These are phyloP conservation scores for Coronaproctus castanopsis DNA, from an alignment of 2,888 invertebrate species.

Conservation along the genomic window DNA sequence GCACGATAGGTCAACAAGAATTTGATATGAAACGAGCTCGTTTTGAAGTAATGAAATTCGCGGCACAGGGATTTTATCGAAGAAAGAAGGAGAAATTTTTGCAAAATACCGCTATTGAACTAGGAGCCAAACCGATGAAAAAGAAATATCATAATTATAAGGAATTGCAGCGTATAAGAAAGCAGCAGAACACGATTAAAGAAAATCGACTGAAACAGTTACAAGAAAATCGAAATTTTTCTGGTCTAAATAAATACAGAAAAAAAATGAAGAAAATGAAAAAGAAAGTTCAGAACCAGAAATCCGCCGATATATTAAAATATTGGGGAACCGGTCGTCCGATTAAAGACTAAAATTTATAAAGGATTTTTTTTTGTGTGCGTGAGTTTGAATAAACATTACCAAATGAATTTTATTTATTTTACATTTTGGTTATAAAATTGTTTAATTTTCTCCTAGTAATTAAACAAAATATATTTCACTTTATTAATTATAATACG, in stretches of 20 bases:
- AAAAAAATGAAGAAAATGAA: background rate
- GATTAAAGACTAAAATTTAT: background rate
- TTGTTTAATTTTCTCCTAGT: no score
- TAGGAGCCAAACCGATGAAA: constrained; percentile 8
- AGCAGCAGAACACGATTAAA: background rate
- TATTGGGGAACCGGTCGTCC: background rate
- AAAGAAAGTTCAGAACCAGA: background rate
- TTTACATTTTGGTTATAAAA: no score
- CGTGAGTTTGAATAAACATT: no score
- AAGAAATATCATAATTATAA: constrained; percentile 9
- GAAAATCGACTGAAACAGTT: background rate
- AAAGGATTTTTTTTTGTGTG: no score
- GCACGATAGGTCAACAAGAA: no score
- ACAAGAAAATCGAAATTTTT: constrained; percentile 6
- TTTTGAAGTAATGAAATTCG: constrained; percentile 7
- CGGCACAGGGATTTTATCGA: constrained; percentile 5
- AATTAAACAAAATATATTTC: no score
- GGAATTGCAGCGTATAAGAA: constrained; percentile 4
- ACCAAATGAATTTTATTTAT: no score
- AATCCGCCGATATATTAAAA: background rate
- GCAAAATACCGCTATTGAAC: constrained; percentile 4
- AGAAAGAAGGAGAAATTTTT: constrained; percentile 4
- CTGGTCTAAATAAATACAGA: constrained; percentile 5
- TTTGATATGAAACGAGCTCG: constrained; percentile 8
- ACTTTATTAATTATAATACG: no score